Base-by-base conservation (phyloP, 1,140 invertebrate genomes). In the Drosophila saltans region DNA sequence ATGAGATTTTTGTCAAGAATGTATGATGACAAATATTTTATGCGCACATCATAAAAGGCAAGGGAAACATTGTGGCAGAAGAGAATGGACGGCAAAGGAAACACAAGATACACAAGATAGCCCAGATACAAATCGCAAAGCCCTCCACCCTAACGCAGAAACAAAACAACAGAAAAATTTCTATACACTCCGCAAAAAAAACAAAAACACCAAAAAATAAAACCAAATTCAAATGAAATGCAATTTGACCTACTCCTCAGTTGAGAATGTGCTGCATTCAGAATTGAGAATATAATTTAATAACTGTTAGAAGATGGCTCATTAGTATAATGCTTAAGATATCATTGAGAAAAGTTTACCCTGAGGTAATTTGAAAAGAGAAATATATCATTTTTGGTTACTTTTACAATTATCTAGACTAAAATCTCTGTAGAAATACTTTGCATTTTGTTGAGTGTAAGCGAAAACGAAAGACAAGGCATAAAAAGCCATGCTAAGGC, bases 1-100 rank as follows among this genome's bases (percentile, higher is more conserved):
- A 76, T 63, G 40, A 82, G 76, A 88, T 88, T 86, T 88, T 76
- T 69, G 75, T 77, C 48, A 62, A 40, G 68, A 65, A 78, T 52
- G 45, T 52, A 78, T 72, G 84, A 89, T 86, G 83, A 86, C 82
- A 86, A 86, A 86, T 86, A 86, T 88, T 88, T 89, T 88, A 89
- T 88, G 83, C 80, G 84, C 83, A 83, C 84, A 88, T 80, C 84
- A 80, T 89, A 88, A 86, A 79, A 88, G 76, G 73, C 78, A 84
- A 81, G 75, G 77, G 84, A 89, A 79, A 74, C 33, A 69, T 24
- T 5, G 45, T 26, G 21, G 45, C 7, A 60, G 39, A 66, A 21
- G 24, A 2, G 33, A 55, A 43, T 16, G 60, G 43, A 45, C 43
- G 21, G 6, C 28, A 57, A 30, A 24, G 33, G 26, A 58, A 30